Percentiles rank a stretch among this genome's conserved stretches.
phyloP scores from a whole-genome alignment of 2,888 invertebrate species.

The Elegia similella region DNA sequence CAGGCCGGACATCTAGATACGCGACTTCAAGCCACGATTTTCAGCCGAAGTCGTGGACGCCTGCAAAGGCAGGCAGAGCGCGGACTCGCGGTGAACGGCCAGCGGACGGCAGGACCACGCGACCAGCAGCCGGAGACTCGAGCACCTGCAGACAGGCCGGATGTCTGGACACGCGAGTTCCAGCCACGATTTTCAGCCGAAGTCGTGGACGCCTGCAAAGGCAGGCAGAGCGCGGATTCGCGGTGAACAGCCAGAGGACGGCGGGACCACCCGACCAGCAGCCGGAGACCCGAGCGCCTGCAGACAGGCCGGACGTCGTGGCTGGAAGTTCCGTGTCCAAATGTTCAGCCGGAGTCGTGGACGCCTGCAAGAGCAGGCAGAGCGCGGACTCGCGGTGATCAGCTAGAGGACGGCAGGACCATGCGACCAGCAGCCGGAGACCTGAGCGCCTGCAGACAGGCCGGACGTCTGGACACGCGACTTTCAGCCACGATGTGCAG shows the following conservation, averaged over 20 bases:
- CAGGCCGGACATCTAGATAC: background rate
- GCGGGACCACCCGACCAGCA: background rate
- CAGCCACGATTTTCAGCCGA: no score
- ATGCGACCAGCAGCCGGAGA: background rate
- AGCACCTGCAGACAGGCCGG: constrained; percentile 1
- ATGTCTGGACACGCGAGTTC: no score
- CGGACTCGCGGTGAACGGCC: background rate
- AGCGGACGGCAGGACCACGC: background rate
- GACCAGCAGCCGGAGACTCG: background rate
- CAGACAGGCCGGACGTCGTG: background rate
- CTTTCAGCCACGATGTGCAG: background rate
- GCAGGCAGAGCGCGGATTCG: background rate
- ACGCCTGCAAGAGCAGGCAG: background rate
- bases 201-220: background rate
- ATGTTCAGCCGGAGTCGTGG: no score
- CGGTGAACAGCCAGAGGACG: background rate
- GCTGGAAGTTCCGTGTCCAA: no score
- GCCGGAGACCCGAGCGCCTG: background rate
- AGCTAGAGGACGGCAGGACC: background rate
- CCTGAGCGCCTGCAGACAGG: background rate
- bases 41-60: background rate
- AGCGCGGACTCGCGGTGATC: background rate
- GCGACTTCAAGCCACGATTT: no score
- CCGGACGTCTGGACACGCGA: background rate
- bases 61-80: background rate